Percentiles rank a stretch among this genome's conserved stretches.
Conservation (phyloP, 2,888 invertebrate genomes). For the Orchesella flavescens region DNA sequence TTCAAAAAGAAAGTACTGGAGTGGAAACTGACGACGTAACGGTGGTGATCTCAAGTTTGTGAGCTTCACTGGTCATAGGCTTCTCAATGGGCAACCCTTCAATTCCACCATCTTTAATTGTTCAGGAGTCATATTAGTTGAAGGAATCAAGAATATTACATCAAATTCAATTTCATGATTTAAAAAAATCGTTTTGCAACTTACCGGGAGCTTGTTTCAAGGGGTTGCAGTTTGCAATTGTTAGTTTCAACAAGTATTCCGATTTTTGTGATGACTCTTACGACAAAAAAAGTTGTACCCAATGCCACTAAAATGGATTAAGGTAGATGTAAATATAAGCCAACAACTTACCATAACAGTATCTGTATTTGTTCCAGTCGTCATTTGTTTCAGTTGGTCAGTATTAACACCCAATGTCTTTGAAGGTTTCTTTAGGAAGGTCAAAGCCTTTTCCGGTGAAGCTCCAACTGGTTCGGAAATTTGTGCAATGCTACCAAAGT, state of each 20-base stretch:
- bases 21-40: conserved; percentile 41
- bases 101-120: no score
- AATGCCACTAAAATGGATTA: no score
- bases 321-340: not conserved
- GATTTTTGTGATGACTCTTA: conserved; percentile 41
- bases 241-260: conserved; percentile 32
- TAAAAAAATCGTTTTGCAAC: conserved; percentile 22
- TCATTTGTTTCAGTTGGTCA: conserved; percentile 42
- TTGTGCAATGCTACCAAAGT: no score
- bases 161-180: conserved; percentile 42
- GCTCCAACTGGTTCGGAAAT: no score
- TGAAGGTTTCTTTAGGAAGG: conserved; percentile 20
- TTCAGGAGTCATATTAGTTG: no score
- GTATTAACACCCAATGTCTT: no score
- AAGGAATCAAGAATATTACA: no score
- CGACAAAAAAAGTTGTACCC: no score
- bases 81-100: no score
- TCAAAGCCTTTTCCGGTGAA: conserved; percentile 35
- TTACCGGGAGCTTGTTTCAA: conserved; percentile 33
- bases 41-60: no score
- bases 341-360: not conserved
- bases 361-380: conserved; percentile 54
- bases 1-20: not conserved
- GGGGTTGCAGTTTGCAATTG: conserved; percentile 24
- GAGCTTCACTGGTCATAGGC: no score